These are phyloP conservation scores for Cheiracanthium punctorium DNA, from an alignment of 2,888 invertebrate species.

Conservation along the genomic window DNA sequence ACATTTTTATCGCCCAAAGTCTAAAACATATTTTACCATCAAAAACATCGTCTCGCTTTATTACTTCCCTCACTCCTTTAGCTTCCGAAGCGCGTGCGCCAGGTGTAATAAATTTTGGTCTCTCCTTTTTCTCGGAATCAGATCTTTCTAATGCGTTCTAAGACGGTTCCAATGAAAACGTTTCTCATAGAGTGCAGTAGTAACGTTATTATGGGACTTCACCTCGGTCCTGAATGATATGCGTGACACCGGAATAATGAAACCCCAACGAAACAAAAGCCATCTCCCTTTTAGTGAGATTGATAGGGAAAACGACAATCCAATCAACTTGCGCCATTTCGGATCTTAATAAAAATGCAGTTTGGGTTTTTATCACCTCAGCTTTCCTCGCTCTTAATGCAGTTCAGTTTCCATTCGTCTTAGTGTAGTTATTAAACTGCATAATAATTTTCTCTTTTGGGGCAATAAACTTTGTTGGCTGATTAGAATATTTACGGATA, in stretches of 20 bases:
- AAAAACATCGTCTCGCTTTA: neutral
- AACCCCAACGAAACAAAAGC: constrained; percentile 4
- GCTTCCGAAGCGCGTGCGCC: neutral
- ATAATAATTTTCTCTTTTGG: too few species aligned
- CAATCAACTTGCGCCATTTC: neutral
- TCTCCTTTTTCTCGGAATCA: neutral
- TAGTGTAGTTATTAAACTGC: too few species aligned
- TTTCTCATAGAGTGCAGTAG: neutral
- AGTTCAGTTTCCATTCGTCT: neutral
- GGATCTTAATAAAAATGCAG: neutral
- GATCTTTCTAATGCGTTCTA: neutral
- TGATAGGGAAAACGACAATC: constrained; percentile 8
- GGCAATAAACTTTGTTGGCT: too few species aligned
- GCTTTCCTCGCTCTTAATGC: neutral
- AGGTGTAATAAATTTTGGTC: constrained; percentile 14
- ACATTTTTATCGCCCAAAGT: neutral
- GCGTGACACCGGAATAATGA: constrained; percentile 4
- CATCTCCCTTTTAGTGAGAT: constrained; percentile 6
- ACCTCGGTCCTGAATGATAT: neutral
- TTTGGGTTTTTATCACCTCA: neutral
- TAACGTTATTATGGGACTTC: neutral
- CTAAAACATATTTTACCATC: neutral
- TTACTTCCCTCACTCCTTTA: constrained; percentile 2
- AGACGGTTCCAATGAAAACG: neutral
- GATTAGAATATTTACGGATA: too few species aligned